Evolutionary conservation across 2,113 vertebrate genomes (phyloP).

Genomic region (Hiodon alosoides): DNA sequence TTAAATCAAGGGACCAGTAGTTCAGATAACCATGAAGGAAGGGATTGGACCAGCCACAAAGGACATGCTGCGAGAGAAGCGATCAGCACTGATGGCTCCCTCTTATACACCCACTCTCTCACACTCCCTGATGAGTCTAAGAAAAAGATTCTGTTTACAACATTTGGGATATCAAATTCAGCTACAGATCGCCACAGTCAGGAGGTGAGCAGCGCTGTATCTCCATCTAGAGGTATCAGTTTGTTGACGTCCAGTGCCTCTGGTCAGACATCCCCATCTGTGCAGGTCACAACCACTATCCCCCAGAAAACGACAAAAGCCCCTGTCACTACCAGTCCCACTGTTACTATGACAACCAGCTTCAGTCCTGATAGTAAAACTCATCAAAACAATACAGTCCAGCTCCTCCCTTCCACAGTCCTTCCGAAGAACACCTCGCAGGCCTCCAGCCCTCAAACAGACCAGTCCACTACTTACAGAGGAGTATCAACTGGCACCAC

Average conservation of each 20-base stretch:
- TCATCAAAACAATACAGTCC: not conserved
- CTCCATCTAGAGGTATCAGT: not conserved
- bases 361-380: not conserved
- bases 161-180: not conserved
- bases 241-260: not conserved
- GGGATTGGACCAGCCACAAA: not conserved
- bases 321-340: not conserved
- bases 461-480: not conserved
- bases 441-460: not conserved
- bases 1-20: not conserved
- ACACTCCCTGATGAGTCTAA: not conserved
- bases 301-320: not conserved
- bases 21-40: not conserved
- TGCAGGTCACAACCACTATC: not conserved
- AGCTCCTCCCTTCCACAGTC: not conserved
- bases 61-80: not conserved
- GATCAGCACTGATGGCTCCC: not conserved
- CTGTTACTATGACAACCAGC: conserved; percentile 3
- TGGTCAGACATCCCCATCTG: not conserved
- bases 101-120: not conserved
- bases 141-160: not conserved
- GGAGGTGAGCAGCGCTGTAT: conserved; percentile 1
- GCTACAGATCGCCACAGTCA: not conserved
- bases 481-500: not conserved
- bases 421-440: not conserved